Evolutionary conservation across 2,113 vertebrate species (phyloP), one percentile per base, ranked within the genome.

Genomic region (Myrmecophaga tridactyla): DNA sequence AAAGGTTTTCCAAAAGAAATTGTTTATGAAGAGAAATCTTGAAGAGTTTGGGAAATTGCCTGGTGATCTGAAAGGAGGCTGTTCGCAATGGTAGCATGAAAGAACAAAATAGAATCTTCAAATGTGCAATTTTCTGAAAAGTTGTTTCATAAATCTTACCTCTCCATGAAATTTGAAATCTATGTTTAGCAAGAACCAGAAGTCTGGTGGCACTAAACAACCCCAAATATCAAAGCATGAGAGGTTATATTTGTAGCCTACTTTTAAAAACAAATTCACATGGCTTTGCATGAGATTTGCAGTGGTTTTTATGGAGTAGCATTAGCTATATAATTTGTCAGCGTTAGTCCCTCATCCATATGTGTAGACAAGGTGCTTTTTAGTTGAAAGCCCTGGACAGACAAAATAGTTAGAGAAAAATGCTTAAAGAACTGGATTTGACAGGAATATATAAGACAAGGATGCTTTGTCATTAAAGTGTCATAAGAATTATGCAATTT

Each of bases 51-150:
- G 51, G 39, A 94, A 95, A 97, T 92, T 96, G 86, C 93, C 36
- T 81, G 46, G 93, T 63, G 72, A 93, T 87, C 58, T 91, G 91
- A 93, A 94, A 92, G 95, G 31, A 78, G 92, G 56, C 69, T 94
- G 60, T 85, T 95, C 85, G n/a, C 77, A 72, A 83, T 27, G 53
- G 63, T 93, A 51, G 31, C 5, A 7, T 29, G 80, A 85, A 93
- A 90, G 80, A 87, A 91, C 63, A 84, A 96, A 97, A 96, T 87
- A 81, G 91, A 27, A 75, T 86, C 94, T 86, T 96, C 70, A 78
- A 85, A 89, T 29, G 70, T 77, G 70, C 89, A 92, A 58, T 97
- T 96, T 97, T 97, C 91, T 93, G 58, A 92, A 94, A 96, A 85
- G 70, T 96, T 93, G 87, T 96, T 94, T 97, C 82, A 81, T 90